Evolutionary conservation across 2,888 invertebrate species (phyloP).

Genomic region (Diloba caeruleocephala): DNA sequence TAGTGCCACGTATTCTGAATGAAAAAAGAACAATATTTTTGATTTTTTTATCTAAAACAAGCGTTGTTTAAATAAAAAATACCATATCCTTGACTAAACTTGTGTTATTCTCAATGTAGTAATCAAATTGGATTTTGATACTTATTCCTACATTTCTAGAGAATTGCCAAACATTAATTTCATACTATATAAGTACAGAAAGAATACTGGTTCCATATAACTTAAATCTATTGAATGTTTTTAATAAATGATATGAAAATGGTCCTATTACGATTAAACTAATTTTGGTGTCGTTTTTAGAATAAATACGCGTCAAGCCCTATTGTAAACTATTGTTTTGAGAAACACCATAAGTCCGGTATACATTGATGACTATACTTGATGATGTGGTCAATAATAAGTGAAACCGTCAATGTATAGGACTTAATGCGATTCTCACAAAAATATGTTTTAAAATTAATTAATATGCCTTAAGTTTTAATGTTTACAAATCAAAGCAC

Average conservation of each 20-base stretch:
- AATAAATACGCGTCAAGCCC: not conserved
- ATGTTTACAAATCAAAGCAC: not conserved
- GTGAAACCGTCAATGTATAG: too few species aligned
- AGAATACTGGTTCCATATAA: conserved; percentile 47
- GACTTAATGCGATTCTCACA: too few species aligned
- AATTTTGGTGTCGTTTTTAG: conserved; percentile 6
- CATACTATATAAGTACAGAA: conserved; percentile 26
- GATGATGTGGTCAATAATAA: too few species aligned
- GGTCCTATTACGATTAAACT: conserved; percentile 20
- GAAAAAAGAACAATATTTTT: too few species aligned
- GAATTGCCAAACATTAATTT: conserved; percentile 17
- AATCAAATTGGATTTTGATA: not conserved
- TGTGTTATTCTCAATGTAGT: too few species aligned
- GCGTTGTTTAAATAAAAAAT: too few species aligned
- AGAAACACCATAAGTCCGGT: too few species aligned
- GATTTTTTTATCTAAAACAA: too few species aligned
- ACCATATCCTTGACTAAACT: too few species aligned
- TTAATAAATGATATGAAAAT: conserved; percentile 41
- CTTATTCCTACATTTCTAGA: conserved; percentile 6
- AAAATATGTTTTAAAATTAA: not conserved
- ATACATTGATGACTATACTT: too few species aligned
- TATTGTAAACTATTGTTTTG: not conserved
- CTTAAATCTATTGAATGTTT: conserved; percentile 46
- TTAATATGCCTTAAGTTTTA: not conserved
- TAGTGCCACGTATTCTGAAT: too few species aligned